Evolutionary conservation across 1,140 invertebrate genomes (phyloP).

Genomic region (Psix sp.): DNA sequence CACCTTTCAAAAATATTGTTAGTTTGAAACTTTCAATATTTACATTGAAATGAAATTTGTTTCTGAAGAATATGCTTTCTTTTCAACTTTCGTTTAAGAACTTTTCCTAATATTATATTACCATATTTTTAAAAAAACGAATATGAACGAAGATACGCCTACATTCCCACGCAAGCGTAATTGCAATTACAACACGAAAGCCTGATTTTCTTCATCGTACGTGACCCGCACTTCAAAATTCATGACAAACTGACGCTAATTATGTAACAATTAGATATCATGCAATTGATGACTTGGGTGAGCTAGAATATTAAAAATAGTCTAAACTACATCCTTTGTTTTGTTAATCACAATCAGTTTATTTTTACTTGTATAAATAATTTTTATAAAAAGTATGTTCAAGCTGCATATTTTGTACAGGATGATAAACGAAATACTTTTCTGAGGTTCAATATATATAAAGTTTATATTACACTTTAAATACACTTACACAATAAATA

Average conservation of each 20-base stretch:
- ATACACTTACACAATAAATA: constrained; percentile 51
- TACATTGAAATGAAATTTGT: too few relatives aligned
- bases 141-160: constrained; percentile 45
- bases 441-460: constrained; percentile 9
- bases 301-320: neutral
- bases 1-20: too few relatives aligned
- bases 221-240: constrained; percentile 50
- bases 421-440: constrained; percentile 42
- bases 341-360: constrained; percentile 27
- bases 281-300: too few relatives aligned
- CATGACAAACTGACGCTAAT: constrained; percentile 24
- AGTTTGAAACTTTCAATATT: too few relatives aligned
- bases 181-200: constrained; percentile 55
- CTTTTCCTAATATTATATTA: too few relatives aligned
- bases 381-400: constrained; percentile 54
- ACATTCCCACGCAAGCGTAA: constrained; percentile 57
- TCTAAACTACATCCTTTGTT: neutral
- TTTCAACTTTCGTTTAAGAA: too few relatives aligned
- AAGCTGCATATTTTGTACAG: constrained; percentile 38
- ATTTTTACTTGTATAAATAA: constrained; percentile 53
- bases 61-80: too few relatives aligned
- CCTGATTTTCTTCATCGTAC: constrained; percentile 50
- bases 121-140: too few relatives aligned
- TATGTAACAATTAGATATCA: constrained; percentile 41
- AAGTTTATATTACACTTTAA: constrained; percentile 47